Evolutionary conservation across 2,797 vertebrate genomes (phyloP), one percentile per base, ranked within the genome.

Genomic region (Eulemur mongoz): DNA sequence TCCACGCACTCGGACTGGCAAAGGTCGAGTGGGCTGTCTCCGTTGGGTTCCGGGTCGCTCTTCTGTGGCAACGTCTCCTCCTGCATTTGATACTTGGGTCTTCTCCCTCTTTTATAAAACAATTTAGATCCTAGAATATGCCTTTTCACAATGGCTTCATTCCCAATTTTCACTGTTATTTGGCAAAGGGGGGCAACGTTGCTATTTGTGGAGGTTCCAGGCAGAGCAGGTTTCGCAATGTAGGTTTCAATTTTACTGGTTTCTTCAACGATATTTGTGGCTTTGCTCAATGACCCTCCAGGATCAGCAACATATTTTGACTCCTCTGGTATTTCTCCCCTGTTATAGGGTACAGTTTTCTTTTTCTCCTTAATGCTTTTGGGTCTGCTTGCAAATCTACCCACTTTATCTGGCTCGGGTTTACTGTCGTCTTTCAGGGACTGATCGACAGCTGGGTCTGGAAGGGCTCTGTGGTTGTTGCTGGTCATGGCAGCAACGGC

Each of bases 141-240:
- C 92, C 99, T 99, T 90, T 99, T 99, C 88, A 99, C 99, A 86
- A 99, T 99, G 94, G 99, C 99, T 97, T 99, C 99, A 0, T 99
- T 99, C 92, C 99, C 99, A 15, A 99, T 99, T 99, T 99, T 99
- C 76, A 99, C 99, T 35, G 99, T 99, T 98, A 99, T 99, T 97
- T 99, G 99, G 98, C 99, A 99, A 63, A 99, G 99, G 6, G 99
- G 99, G 0, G 99, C 99, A 1, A 99, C 98, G 0, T 98, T 99
- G 96, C 99, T 99, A 81, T 99, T 99, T 23, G 99, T 97, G 79
- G 99, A 99, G 54, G 99, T 99, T 85, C 99, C 99, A 0, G 99
- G 99, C 88, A 99, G 99, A 72, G 99, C 99, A 22, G 99, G 99
- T 98, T 99, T 99, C 85, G 99, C 99, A 52, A 99, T 99, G 40